Conservation (phyloP, 2,888 invertebrate species). For the Cheilosia grossa region DNA sequence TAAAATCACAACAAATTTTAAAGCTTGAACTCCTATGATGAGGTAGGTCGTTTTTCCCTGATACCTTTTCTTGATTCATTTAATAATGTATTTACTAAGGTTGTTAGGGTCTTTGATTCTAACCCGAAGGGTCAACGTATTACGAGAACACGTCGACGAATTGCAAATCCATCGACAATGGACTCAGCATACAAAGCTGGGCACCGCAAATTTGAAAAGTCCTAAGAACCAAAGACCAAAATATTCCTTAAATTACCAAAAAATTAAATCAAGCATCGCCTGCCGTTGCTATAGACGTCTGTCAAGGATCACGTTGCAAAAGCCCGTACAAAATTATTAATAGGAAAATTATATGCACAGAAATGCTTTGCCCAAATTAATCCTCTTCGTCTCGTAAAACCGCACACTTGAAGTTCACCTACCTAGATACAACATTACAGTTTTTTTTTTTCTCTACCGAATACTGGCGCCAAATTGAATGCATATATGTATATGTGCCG, state of each 20-base stretch:
- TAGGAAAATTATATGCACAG: constrained; percentile 56
- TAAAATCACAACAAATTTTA: too few relatives aligned
- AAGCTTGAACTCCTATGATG: too few relatives aligned
- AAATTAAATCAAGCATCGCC: constrained; percentile 35
- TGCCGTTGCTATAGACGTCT: constrained; percentile 39
- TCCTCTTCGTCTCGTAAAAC: constrained; percentile 64
- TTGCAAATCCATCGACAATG: too few relatives aligned
- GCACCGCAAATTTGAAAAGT: constrained; percentile 15
- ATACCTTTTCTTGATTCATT: too few relatives aligned
- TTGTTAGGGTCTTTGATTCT: too few relatives aligned
- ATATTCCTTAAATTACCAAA: constrained; percentile 30
- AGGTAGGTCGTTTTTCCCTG: too few relatives aligned
- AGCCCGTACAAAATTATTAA: constrained; percentile 65
- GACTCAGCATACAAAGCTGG: not conserved
- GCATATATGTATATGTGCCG: constrained; percentile 41
- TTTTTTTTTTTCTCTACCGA: constrained; percentile 31
- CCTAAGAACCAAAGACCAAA: constrained; percentile 21
- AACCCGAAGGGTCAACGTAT: too few relatives aligned
- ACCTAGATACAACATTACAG: not conserved
- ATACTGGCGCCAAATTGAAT: constrained; percentile 67
- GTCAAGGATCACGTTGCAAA: constrained; percentile 42
- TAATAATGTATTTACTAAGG: too few relatives aligned
- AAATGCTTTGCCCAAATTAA: constrained; percentile 47
- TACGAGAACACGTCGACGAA: too few relatives aligned
- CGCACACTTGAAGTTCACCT: constrained; percentile 61